A percentile compares a stretch with the other conserved stretches of the same genome.
These are phyloP conservation scores for Nymphalis c-album DNA, from an alignment of 2,888 invertebrate genomes.

Conservation along the genomic window DNA sequence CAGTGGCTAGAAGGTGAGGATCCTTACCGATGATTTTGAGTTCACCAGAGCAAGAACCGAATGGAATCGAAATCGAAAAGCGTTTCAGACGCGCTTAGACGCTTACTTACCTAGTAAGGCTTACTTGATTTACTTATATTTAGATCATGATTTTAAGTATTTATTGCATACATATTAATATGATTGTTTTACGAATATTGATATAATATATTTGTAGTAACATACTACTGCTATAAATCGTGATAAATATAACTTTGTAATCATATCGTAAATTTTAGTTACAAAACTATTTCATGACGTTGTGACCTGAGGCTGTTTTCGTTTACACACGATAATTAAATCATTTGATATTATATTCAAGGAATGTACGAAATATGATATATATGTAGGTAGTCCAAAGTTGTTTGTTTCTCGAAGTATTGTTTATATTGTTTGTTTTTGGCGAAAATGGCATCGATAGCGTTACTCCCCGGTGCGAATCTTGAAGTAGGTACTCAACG, in stretches of 20 bases:
- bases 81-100: neutral
- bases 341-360: neutral
- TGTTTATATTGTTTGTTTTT: too few species aligned
- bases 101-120: too few species aligned
- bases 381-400: neutral
- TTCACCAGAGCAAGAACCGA: too few species aligned
- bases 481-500: too few species aligned
- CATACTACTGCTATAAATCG: conserved; percentile 1
- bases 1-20: too few species aligned
- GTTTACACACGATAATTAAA: neutral
- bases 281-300: conserved; percentile 6
- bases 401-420: neutral
- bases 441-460: too few species aligned
- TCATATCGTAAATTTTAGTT: conserved; percentile 12
- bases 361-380: neutral
- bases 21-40: too few species aligned
- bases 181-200: neutral
- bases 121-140: too few species aligned
- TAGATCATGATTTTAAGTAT: neutral
- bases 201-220: conserved; percentile 6
- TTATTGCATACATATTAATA: neutral
- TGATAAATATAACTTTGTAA: conserved; percentile 11
- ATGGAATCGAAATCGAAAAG: too few species aligned
- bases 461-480: too few species aligned
- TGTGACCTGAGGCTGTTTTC: neutral